These are phyloP conservation scores for Coregonus sp. DNA, from an alignment of 2,797 vertebrate species.

Conservation along the genomic window DNA sequence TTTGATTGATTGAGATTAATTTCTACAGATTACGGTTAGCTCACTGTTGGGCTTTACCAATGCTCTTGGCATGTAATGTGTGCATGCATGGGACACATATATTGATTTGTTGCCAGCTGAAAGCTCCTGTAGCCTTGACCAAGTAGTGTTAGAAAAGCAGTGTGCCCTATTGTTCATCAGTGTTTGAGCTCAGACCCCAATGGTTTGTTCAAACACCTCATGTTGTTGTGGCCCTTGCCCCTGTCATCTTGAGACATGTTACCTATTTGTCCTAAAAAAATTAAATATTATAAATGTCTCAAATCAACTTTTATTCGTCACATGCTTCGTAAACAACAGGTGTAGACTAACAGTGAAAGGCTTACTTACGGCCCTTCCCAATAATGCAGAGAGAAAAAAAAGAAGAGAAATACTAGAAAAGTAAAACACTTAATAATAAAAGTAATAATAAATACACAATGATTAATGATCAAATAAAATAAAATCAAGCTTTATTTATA, in stretches of 20 bases:
- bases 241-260: slow-evolving; percentile 1
- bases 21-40: slow-evolving; percentile 20
- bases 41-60: slow-evolving; percentile 7
- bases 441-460: too few relatives aligned
- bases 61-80: not conserved
- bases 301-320: too few relatives aligned
- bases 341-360: too few relatives aligned
- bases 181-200: not conserved
- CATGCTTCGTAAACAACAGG: too few relatives aligned
- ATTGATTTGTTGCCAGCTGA: slow-evolving; percentile 42
- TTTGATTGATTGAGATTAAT: slow-evolving; percentile 23
- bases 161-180: not conserved
- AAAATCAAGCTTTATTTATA: too few relatives aligned
- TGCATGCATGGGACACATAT: slow-evolving; percentile 18
- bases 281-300: not conserved
- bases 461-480: too few relatives aligned
- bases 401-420: too few relatives aligned
- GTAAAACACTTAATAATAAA: too few relatives aligned
- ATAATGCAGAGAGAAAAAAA: too few relatives aligned
- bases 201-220: not conserved
- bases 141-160: too few relatives aligned
- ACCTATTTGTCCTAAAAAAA: not conserved
- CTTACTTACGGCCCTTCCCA: too few relatives aligned
- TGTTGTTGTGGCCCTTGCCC: not conserved
- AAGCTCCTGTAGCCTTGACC: slow-evolving; percentile 29